Conservation (phyloP, 2,888 invertebrate genomes). For the Acronicta aceris region DNA sequence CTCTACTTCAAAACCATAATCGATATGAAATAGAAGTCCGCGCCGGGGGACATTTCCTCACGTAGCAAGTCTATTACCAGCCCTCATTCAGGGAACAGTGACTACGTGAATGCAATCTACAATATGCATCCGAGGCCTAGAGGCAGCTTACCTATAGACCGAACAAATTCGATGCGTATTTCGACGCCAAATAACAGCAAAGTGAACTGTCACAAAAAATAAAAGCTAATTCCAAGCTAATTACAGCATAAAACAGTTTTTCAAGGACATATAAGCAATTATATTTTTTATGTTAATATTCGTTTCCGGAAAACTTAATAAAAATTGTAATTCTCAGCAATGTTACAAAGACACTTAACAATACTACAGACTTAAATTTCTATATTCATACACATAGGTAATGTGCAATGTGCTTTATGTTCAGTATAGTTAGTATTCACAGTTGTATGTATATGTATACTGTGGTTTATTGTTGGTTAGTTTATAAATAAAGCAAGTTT, state of each 20-base stretch:
- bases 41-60: constrained; percentile 72
- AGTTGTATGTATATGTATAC: too few relatives aligned
- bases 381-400: too few relatives aligned
- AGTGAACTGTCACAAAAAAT: constrained; percentile 13
- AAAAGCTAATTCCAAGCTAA: constrained; percentile 18
- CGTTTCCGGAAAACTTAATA: background rate
- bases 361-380: background rate
- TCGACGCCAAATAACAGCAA: constrained; percentile 10
- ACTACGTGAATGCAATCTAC: constrained; percentile 76
- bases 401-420: too few relatives aligned
- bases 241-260: constrained; percentile 6
- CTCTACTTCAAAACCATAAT: constrained; percentile 54
- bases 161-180: constrained; percentile 59
- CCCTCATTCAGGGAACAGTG: constrained; percentile 70
- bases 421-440: too few relatives aligned
- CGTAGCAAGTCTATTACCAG: constrained; percentile 70
- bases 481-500: background rate
- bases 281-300: background rate
- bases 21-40: constrained; percentile 65
- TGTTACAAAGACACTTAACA: background rate
- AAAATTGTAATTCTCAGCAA: background rate
- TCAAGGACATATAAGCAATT: constrained; percentile 19
- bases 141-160: constrained; percentile 54
- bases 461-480: background rate
- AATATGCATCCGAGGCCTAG: constrained; percentile 64